These are phyloP conservation scores for Pristionchus mayeri DNA, from an alignment of 2,888 invertebrate genomes.

Conservation along the genomic window DNA sequence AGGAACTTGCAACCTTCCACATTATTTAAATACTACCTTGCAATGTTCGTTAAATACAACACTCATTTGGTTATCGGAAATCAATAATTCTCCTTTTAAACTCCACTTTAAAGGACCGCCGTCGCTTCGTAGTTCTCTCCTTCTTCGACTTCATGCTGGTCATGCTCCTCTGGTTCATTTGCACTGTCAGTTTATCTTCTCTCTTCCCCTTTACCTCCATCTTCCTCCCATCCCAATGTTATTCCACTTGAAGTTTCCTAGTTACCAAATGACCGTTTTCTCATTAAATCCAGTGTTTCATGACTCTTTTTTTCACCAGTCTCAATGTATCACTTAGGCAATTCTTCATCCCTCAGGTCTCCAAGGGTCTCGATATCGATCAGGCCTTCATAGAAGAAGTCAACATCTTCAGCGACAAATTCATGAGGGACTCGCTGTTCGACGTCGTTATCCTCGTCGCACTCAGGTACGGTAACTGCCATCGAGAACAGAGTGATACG, in stretches of 20 bases:
- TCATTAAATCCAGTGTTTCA: too few relatives aligned
- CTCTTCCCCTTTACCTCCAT: too few relatives aligned
- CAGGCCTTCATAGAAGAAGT: constrained; percentile 59
- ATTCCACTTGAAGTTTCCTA: too few relatives aligned
- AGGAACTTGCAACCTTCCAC: too few relatives aligned
- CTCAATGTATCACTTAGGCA: neutral
- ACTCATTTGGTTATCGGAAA: too few relatives aligned
- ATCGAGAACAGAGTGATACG: neutral
- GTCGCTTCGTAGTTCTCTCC: constrained; percentile 63
- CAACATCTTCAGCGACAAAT: constrained; percentile 60
- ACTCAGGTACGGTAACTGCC: constrained; percentile 50
- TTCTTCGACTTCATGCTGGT: constrained; percentile 63
- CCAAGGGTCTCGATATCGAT: constrained; percentile 53
- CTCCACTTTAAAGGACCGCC: constrained; percentile 55
- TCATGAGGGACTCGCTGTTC: constrained; percentile 62
- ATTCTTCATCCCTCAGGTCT: constrained; percentile 2
- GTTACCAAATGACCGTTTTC: too few relatives aligned
- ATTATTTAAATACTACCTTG: too few relatives aligned
- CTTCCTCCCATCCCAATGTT: too few relatives aligned
- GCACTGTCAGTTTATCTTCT: constrained; percentile 56
- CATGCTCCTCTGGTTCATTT: constrained; percentile 64
- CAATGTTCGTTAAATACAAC: too few relatives aligned
- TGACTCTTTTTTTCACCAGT: too few relatives aligned
- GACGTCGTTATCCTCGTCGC: constrained; percentile 63
- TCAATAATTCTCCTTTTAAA: neutral